Evolutionary conservation across 2,113 vertebrate genomes (phyloP).

Genomic region (Elaphurus davidianus): DNA sequence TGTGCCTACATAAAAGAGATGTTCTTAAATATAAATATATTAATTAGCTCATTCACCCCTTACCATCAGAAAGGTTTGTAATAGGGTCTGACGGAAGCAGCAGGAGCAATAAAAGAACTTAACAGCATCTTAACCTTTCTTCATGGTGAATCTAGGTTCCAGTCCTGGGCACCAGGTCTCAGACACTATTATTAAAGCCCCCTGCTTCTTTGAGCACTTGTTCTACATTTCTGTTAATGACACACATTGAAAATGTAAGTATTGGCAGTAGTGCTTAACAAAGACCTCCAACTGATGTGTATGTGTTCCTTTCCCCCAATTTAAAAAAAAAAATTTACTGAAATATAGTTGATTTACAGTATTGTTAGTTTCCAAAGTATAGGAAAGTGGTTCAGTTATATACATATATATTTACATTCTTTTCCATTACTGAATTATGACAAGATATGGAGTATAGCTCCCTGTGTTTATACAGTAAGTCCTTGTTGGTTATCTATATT

Average conservation of each 20-base stretch:
- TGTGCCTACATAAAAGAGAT: neutral
- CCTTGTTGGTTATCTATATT: neutral
- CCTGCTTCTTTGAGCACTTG: neutral
- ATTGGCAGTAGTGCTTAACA: neutral
- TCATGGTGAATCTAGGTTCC: neutral
- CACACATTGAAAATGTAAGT: neutral
- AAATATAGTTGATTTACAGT: neutral
- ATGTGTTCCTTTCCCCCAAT: neutral
- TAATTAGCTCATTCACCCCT: neutral
- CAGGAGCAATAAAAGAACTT: neutral
- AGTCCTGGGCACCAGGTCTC: neutral
- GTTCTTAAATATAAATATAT: neutral
- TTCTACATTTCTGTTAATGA: neutral
- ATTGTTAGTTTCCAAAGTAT: neutral
- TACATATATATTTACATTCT: neutral
- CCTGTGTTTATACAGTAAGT: neutral
- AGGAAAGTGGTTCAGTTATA: neutral
- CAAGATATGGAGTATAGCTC: neutral
- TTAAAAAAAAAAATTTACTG: accelerated
- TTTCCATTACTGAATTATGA: neutral
- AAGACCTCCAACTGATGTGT: neutral
- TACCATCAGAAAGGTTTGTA: neutral
- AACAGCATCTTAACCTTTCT: neutral
- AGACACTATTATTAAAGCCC: neutral
- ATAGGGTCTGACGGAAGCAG: neutral